These are phyloP conservation scores for Oligia strigilis DNA, from an alignment of 2,888 invertebrate genomes.

Conservation along the genomic window DNA sequence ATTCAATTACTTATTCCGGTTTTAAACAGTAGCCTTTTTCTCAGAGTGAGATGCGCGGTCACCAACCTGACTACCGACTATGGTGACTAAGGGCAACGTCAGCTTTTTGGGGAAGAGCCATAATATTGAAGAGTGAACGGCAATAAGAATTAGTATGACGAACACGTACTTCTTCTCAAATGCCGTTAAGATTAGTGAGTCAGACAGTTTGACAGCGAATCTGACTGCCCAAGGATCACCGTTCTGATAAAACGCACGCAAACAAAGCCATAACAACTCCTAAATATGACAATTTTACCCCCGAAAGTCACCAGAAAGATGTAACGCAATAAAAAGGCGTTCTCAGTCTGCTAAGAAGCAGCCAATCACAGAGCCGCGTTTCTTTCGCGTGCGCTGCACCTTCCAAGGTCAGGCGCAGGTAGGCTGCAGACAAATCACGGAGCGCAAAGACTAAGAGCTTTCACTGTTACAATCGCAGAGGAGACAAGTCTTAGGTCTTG, in stretches of 20 bases:
- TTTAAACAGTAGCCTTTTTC: background rate
- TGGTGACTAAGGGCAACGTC: slow-evolving; percentile 8
- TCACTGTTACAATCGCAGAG: slow-evolving; percentile 39
- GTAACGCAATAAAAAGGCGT: slow-evolving; percentile 31
- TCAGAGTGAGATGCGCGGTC: slow-evolving; percentile 8
- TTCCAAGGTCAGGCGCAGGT: slow-evolving; percentile 58
- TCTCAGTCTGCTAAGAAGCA: slow-evolving; percentile 2
- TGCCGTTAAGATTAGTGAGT: too few species aligned
- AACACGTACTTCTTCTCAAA: background rate
- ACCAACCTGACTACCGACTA: slow-evolving; percentile 25
- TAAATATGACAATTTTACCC: background rate
- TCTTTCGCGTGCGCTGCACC: slow-evolving; percentile 19
- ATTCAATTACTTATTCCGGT: background rate
- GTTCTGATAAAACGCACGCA: background rate
- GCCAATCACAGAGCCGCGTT: slow-evolving; percentile 36
- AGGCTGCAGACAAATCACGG: slow-evolving; percentile 31
- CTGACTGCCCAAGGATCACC: background rate
- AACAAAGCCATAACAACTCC: background rate
- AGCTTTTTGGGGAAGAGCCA: slow-evolving; percentile 7
- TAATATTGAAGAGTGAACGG: background rate
- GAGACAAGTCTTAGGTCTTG: background rate
- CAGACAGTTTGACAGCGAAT: background rate
- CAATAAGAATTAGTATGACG: background rate
- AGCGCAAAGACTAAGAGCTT: slow-evolving; percentile 53
- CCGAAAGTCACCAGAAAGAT: background rate